These are phyloP conservation scores for Ochropleura leucogaster DNA, from an alignment of 2,888 invertebrate genomes.

Conservation along the genomic window DNA sequence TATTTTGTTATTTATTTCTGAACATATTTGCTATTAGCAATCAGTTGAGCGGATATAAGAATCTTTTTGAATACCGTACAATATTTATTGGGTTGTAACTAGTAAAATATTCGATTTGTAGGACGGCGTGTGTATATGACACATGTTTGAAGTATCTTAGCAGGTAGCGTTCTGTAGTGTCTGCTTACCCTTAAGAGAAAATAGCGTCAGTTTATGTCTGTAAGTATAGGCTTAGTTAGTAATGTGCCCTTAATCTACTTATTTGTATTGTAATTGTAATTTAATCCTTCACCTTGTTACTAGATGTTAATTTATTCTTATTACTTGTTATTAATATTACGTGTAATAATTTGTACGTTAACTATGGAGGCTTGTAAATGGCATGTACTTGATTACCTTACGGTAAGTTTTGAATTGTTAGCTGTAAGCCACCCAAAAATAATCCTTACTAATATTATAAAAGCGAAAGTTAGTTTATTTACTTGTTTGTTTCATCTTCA, in stretches of 20 bases:
- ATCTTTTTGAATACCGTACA: background rate
- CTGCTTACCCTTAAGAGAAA: background rate
- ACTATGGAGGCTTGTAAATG: too few species aligned
- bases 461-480: too few species aligned
- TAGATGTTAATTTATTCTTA: too few species aligned
- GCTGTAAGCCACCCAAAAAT: too few species aligned
- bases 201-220: background rate
- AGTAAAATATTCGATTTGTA: background rate
- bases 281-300: too few species aligned
- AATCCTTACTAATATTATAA: too few species aligned
- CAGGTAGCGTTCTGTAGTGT: background rate
- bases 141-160: background rate
- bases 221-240: background rate
- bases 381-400: too few species aligned
- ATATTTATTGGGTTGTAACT: background rate
- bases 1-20: conserved; percentile 62
- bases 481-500: too few species aligned
- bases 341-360: too few species aligned
- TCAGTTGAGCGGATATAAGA: conserved; percentile 10
- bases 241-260: background rate
- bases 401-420: too few species aligned
- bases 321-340: too few species aligned
- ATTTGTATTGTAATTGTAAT: too few species aligned
- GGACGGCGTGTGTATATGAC: background rate
- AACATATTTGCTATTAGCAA: conserved; percentile 36